Evolutionary conservation across 2,797 vertebrate genomes (phyloP).

Genomic region (Macrochelys suwanniensis): DNA sequence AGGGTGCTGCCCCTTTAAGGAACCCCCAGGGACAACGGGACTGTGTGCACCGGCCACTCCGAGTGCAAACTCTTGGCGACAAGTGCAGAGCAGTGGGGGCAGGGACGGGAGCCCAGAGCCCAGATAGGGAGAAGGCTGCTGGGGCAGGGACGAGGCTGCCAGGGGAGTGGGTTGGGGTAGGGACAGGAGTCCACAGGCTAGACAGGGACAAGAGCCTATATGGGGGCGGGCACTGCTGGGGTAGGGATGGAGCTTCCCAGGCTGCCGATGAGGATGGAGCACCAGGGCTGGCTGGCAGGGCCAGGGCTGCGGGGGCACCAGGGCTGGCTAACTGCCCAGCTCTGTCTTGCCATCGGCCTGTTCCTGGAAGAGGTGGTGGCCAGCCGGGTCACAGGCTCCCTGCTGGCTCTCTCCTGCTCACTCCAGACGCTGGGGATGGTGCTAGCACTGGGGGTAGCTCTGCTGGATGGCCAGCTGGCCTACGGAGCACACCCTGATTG

Average conservation of each 20-base stretch:
- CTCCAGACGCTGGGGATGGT: conserved; percentile 16
- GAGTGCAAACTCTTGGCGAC: background rate
- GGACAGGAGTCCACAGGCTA: background rate
- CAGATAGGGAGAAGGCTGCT: background rate
- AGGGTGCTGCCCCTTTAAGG: background rate
- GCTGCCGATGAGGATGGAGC: background rate
- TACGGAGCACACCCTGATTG: accelerated
- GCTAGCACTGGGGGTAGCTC: background rate
- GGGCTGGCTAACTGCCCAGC: background rate
- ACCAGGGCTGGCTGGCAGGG: background rate
- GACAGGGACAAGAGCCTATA: background rate
- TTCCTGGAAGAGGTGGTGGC: conserved; percentile 22
- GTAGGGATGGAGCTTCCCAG: background rate
- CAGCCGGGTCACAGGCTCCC: background rate
- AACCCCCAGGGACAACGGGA: background rate
- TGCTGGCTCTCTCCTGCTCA: background rate
- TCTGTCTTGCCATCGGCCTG: background rate
- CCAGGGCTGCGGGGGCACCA: background rate
- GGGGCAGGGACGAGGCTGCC: background rate
- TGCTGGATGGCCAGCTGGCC: background rate
- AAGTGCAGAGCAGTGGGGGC: background rate
- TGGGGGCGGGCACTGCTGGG: background rate
- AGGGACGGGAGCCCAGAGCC: background rate
- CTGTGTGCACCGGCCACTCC: background rate
- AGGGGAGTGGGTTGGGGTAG: background rate